Base-by-base conservation (phyloP, 53 echinoderm and acorn worm species). In the Actinopyga echinites region DNA sequence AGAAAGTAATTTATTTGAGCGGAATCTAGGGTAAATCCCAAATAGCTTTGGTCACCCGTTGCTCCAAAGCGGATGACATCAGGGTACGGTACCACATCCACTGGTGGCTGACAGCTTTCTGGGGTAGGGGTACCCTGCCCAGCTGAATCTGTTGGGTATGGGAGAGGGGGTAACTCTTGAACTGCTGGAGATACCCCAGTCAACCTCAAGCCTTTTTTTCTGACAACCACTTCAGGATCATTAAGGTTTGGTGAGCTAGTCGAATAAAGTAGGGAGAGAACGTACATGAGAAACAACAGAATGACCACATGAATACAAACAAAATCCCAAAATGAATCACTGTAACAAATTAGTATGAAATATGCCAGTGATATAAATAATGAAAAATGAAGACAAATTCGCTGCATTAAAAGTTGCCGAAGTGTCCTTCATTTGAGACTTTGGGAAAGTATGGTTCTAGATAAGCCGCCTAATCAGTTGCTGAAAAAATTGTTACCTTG, bases 241-340 rank as follows among this genome's bases (percentile, higher is more conserved):
- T 94, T 99, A 29, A 99, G 89, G 66, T 99, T 90, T 37, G 88
- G 77, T 52, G 60, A 79, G 25, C 99, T 99, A 49, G 7, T 44
- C 44, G 10, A 82, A 19, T 33, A 11, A 15, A 57, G 33, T 5
- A 5, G 24, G 22, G 57, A 31, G 26, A 63, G 17, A 15, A 31
- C 32, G 3, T 24, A 73, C 5, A 6, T 73, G 31, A 29, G 28
- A 26, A 74, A 79, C 20, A 45, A 7, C 21, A 59, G 24, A 79
- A 53, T 10, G 6, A 23, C 3, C 1, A 17, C 1, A 79, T n/a
- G 57, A 54, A 17, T 10, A 59, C 21, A 49, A 45, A 59, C 1
- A 23, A 24, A 28, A 24, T 21, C 21, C 0, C 44, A 77, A 32
- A 35, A 28, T 74, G 43, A 15, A 74, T 15, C n/a, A n/a, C n/a